phyloP scores from a whole-genome alignment of 2,113 vertebrate genomes.

The Cynopterus brachyotis region DNA sequence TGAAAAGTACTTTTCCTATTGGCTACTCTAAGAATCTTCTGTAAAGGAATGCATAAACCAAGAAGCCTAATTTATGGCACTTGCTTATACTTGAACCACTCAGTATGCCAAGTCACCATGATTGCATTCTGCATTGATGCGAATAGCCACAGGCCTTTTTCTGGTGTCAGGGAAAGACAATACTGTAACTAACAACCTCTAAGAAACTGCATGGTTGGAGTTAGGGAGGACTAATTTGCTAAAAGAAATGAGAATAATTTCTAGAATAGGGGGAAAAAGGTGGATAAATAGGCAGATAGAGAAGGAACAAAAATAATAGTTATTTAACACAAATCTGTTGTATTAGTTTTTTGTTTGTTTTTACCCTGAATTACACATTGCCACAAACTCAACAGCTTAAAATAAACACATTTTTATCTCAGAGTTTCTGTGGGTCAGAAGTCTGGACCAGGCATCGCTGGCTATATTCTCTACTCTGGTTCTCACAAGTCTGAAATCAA shows the following conservation, averaged over 20 bases:
- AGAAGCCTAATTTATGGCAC: background rate
- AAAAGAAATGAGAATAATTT: background rate
- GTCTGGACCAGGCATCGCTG: background rate
- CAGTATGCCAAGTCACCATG: background rate
- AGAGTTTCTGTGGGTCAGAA: background rate
- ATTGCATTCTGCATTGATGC: no score
- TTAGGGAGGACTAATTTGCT: background rate
- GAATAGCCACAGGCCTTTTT: background rate
- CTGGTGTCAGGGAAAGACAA: background rate
- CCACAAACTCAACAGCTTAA: background rate
- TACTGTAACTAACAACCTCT: background rate
- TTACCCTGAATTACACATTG: background rate
- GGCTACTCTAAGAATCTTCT: background rate
- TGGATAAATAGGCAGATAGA: background rate
- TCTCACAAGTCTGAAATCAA: background rate
- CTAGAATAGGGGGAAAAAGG: background rate
- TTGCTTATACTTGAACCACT: background rate
- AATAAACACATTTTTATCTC: background rate
- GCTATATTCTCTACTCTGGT: background rate
- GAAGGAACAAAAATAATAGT: background rate
- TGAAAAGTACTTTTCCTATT: background rate
- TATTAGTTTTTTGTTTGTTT: background rate
- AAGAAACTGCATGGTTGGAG: background rate
- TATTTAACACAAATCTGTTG: background rate
- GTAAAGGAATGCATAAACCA: background rate